Conservation (phyloP, 2,797 vertebrate species). For the Cheirogaleus major region DNA sequence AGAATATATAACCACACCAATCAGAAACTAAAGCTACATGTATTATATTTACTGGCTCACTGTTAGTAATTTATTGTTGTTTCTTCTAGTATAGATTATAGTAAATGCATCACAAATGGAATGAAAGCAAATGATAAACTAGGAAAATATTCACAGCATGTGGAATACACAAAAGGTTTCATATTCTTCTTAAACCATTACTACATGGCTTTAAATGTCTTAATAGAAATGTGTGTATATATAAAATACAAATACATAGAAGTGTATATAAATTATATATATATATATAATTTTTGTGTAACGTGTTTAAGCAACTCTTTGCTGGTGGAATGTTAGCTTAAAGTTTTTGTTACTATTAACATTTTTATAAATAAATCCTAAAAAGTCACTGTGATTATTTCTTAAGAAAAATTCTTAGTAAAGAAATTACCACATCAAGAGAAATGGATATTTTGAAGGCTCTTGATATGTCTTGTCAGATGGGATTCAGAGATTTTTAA, state of each 20-base stretch:
- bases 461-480: not conserved
- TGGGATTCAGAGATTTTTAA: not conserved
- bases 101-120: constrained; percentile 15
- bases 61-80: not conserved
- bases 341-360: not conserved
- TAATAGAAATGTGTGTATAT: not conserved
- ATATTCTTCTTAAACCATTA: not conserved
- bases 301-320: not conserved
- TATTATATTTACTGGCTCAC: not conserved
- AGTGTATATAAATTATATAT: not conserved
- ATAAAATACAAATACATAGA: not conserved
- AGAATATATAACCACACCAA: not conserved
- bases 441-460: not conserved
- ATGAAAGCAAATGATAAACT: not conserved
- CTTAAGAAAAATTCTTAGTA: constrained; percentile 6
- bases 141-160: not conserved
- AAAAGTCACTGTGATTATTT: not conserved
- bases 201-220: not conserved
- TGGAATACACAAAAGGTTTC: not conserved
- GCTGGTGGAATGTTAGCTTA: not conserved
- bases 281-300: not conserved
- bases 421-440: not conserved
- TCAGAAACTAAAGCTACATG: not conserved
- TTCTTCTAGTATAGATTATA: not conserved
- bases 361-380: not conserved